Base-by-base conservation (phyloP, 1,140 invertebrate genomes). In the Belonocnema kinseyi region DNA sequence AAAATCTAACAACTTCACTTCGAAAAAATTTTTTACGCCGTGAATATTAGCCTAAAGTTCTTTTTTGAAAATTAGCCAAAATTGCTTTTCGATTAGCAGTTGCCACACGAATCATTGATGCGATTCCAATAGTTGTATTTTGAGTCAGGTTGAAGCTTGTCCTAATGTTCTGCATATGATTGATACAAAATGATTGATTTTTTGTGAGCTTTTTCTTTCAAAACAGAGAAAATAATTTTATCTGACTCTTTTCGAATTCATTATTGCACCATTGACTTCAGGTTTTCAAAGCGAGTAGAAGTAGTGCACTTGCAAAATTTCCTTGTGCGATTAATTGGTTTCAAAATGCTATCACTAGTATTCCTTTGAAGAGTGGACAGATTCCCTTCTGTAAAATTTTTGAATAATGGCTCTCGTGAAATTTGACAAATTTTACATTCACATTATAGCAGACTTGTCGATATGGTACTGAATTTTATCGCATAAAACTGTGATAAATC, bases 401-500 rank as follows among this genome's bases (percentile, higher is more conserved):
- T n/a, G n/a, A n/a, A n/a, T n/a, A n/a, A n/a, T n/a, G n/a, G n/a
- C n/a, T n/a, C n/a, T n/a, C n/a, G n/a, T n/a, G n/a, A n/a, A n/a
- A n/a, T n/a, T n/a, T n/a, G n/a, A n/a, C n/a, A n/a, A n/a, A n/a
- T n/a, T n/a, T n/a, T 66, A 40, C 58, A 66, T 40, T 14, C 33
- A 33, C 58, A 40, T 66, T n/a, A 3, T 14, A 40, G n/a, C 33
- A 26, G 40, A 66, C 58, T 40, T n/a, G 26, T 66, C 40, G 58
- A 66, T 66, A 26, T 66, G 26, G 26, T 66, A 40, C 13, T 16
- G 8, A 40, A 13, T 33, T 66, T 66, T 13, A 26, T 13, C n/a
- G 33, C 33, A 66, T 66, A 40, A 40, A 40, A 40, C 33, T n/a
- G n/a, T 66, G 58, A 66, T n/a, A n/a, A n/a, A n/a, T n/a, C n/a